Conservation (phyloP, 2,888 invertebrate species). For the Odontothrips loti region DNA sequence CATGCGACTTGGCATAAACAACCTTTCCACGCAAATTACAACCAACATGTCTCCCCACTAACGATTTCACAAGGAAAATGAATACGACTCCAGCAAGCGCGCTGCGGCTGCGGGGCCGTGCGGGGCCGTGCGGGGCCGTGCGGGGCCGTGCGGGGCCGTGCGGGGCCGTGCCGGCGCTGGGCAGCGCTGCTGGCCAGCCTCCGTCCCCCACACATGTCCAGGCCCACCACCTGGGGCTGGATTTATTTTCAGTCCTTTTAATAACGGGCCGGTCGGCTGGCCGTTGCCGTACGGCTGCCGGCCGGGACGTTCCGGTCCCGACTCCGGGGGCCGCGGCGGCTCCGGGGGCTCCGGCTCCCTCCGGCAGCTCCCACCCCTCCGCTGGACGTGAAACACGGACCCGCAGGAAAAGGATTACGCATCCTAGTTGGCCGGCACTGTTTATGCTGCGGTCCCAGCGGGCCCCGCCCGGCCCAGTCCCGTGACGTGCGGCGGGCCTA, state of each 20-base stretch:
- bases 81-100: not conserved
- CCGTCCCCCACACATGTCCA: not conserved
- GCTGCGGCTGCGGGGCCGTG: not conserved
- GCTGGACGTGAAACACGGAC: too few relatives aligned
- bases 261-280: not conserved
- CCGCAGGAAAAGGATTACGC: too few relatives aligned
- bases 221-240: slow-evolving; percentile 1
- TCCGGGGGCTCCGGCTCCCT: not conserved
- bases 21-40: slow-evolving; percentile 22
- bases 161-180: too few relatives aligned
- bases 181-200: not conserved
- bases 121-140: not conserved
- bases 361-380: too few relatives aligned
- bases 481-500: too few relatives aligned
- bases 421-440: too few relatives aligned
- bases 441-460: too few relatives aligned
- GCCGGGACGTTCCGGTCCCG: not conserved
- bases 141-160: not conserved
- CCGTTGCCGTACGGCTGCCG: not conserved
- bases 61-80: slow-evolving; percentile 25
- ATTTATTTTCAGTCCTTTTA: slow-evolving; percentile 27
- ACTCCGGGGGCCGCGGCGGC: not conserved
- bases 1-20: slow-evolving; percentile 17
- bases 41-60: slow-evolving; percentile 23
- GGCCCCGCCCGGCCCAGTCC: too few relatives aligned